Percentiles rank a stretch among this genome's conserved stretches.
phyloP scores from a whole-genome alignment of 2,797 vertebrate genomes.

The Acanthornis magna region DNA sequence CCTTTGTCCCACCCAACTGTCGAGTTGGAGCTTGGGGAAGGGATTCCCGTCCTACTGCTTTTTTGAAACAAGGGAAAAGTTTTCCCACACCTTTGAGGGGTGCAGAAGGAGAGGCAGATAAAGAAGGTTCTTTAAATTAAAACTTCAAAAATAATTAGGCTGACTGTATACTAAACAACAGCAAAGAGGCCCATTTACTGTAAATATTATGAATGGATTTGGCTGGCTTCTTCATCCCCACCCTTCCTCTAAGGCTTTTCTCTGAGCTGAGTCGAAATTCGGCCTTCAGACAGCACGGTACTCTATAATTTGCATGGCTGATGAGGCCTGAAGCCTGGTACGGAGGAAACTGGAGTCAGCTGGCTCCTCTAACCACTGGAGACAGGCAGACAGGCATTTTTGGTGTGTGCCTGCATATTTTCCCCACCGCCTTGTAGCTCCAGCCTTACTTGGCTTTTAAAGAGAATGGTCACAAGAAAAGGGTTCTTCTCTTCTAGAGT shows the following conservation, averaged over 20 bases:
- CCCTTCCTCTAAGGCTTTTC: slow-evolving; percentile 80
- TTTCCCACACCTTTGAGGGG: slow-evolving; percentile 56
- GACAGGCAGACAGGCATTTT: slow-evolving; percentile 73
- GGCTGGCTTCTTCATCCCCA: slow-evolving; percentile 73
- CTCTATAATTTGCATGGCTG: slow-evolving; percentile 85
- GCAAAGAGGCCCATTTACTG: slow-evolving; percentile 77
- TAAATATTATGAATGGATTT: slow-evolving; percentile 84
- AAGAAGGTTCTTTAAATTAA: slow-evolving; percentile 52
- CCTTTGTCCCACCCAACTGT: neutral
- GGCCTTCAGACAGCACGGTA: slow-evolving; percentile 72
- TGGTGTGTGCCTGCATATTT: slow-evolving; percentile 57
- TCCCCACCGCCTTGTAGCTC: neutral
- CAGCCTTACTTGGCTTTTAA: slow-evolving; percentile 2
- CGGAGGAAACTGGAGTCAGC: slow-evolving; percentile 76
- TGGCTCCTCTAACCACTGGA: slow-evolving; percentile 72
- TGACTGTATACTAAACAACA: slow-evolving; percentile 70
- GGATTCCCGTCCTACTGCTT: slow-evolving; percentile 31
- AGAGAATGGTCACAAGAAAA: slow-evolving; percentile 16
- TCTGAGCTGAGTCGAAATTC: slow-evolving; percentile 70
- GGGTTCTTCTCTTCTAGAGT: neutral
- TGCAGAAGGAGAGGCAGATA: slow-evolving; percentile 38
- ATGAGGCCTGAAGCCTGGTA: slow-evolving; percentile 73
- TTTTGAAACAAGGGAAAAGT: slow-evolving; percentile 22
- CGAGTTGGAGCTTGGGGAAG: neutral
- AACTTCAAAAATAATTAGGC: slow-evolving; percentile 72